phyloP scores from a whole-genome alignment of 2,113 vertebrate genomes.

The Burhinus oedicnemus region DNA sequence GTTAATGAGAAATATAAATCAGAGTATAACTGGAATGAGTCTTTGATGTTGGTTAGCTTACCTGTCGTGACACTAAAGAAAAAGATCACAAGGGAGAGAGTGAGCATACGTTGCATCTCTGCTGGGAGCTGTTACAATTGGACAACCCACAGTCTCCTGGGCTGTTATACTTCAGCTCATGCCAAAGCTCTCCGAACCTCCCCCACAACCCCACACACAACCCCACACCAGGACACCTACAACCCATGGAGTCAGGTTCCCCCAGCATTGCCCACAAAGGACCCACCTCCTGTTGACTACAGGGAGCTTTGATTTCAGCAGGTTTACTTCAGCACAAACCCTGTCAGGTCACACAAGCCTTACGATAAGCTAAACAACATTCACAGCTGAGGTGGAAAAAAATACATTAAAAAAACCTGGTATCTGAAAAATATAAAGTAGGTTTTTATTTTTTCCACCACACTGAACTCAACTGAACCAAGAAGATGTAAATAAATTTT shows the following conservation, averaged over 20 bases:
- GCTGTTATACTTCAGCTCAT: neutral
- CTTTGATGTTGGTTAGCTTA: conserved; percentile 46
- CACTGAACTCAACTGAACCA: neutral
- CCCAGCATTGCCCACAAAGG: neutral
- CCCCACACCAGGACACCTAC: neutral
- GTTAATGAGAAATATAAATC: conserved; percentile 22
- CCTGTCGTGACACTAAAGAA: neutral
- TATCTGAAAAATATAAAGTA: neutral
- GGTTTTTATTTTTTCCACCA: neutral
- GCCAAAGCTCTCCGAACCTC: neutral
- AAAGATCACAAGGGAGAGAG: neutral
- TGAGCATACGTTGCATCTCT: neutral
- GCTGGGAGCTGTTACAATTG: fast-evolving
- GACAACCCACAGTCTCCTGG: neutral
- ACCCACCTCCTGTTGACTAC: fast-evolving
- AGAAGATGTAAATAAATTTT: neutral
- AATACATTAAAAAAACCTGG: fast-evolving
- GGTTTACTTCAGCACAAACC: neutral
- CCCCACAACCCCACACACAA: neutral
- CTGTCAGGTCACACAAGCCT: neutral
- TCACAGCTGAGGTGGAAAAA: neutral
- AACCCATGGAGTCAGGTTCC: fast-evolving
- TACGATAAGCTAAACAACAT: neutral
- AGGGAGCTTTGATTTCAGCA: neutral
- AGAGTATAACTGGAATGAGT: neutral